Evolutionary conservation across 2,888 invertebrate species (phyloP).

Genomic region (Calephelis perditalis): DNA sequence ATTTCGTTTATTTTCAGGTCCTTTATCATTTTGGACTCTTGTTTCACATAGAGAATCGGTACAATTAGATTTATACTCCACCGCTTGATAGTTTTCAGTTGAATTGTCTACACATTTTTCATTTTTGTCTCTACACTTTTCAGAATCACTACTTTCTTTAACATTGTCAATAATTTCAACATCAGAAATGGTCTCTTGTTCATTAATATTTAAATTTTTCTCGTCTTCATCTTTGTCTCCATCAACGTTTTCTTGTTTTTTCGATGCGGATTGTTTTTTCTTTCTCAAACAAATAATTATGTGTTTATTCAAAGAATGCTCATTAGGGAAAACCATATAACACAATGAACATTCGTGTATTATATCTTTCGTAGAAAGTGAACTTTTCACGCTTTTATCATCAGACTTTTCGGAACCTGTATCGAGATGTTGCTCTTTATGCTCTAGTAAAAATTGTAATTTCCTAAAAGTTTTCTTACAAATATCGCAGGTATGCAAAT

Average conservation of each 20-base stretch:
- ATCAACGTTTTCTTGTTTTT: conserved; percentile 35
- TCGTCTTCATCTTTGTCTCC: conserved; percentile 29
- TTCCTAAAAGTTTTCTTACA: conserved; percentile 70
- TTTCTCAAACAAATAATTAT: conserved; percentile 60
- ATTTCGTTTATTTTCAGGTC: neutral
- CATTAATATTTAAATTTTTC: neutral
- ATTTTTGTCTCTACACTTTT: neutral
- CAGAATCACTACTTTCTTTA: conserved; percentile 23
- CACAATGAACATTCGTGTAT: conserved; percentile 73
- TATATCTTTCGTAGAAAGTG: conserved; percentile 66
- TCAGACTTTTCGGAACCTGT: conserved; percentile 64
- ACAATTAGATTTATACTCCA: neutral
- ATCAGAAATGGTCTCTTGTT: conserved; percentile 17
- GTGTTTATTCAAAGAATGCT: conserved; percentile 69
- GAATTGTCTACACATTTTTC: conserved; percentile 3
- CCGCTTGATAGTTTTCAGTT: neutral
- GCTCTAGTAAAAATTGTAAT: conserved; percentile 63
- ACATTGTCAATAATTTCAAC: conserved; percentile 20
- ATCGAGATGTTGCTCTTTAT: conserved; percentile 66
- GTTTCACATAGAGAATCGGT: neutral
- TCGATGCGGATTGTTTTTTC: conserved; percentile 52
- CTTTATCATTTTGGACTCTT: neutral
- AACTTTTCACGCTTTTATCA: conserved; percentile 63
- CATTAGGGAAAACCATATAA: conserved; percentile 75
- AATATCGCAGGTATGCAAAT: conserved; percentile 54